Evolutionary conservation across 1,140 invertebrate genomes (phyloP).

Genomic region (Hypsibius dujardini): DNA sequence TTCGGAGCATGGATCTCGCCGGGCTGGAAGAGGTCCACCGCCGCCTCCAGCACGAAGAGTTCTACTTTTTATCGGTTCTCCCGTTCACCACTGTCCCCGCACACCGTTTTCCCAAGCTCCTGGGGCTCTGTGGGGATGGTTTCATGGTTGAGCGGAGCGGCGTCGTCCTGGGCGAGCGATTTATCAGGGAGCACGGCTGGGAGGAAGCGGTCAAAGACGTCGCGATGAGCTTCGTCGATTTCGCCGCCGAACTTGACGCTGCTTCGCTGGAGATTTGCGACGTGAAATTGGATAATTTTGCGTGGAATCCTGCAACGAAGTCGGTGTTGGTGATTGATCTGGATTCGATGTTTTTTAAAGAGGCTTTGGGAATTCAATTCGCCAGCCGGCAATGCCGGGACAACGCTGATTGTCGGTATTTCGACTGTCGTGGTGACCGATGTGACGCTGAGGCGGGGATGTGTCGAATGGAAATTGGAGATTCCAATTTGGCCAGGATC

Average conservation of each 20-base stretch:
- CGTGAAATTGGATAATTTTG: neutral
- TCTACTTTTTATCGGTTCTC: too few species aligned
- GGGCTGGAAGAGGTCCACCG: too few species aligned
- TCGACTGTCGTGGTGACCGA: neutral
- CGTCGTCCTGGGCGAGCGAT: neutral
- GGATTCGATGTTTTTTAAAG: neutral
- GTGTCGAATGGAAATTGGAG: neutral
- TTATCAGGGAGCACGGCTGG: neutral
- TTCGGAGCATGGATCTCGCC: too few species aligned
- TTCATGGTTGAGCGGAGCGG: neutral
- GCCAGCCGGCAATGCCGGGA: neutral
- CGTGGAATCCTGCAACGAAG: neutral
- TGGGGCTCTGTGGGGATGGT: neutral
- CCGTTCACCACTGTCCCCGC: too few species aligned
- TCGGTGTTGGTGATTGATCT: neutral
- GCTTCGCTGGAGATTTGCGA: neutral
- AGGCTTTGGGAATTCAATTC: neutral
- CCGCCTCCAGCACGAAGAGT: too few species aligned
- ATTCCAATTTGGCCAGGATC: neutral
- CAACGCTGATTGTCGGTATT: neutral
- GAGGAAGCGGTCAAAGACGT: constrained; percentile 2
- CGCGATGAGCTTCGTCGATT: neutral
- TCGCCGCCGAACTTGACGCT: neutral
- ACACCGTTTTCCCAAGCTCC: neutral
- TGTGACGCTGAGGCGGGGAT: neutral